Conservation (phyloP, 2,113 vertebrate species). For the Amblyopsis rosae region DNA sequence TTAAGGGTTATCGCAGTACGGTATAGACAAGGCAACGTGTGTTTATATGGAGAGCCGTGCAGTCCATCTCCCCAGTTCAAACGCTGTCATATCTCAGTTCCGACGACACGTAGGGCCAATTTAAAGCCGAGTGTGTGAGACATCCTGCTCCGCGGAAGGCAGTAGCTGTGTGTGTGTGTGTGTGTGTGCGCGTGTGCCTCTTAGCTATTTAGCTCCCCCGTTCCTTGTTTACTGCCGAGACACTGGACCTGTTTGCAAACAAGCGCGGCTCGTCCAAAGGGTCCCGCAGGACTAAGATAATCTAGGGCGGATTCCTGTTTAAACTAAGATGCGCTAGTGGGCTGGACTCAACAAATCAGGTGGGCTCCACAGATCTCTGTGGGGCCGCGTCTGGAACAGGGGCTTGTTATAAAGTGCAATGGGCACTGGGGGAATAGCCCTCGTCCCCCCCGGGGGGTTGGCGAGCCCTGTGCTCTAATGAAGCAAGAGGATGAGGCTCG, state of each 20-base stretch:
- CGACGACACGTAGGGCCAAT: no score
- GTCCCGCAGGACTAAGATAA: slow-evolving; percentile 54
- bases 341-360: slow-evolving; percentile 70
- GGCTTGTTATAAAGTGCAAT: slow-evolving; percentile 78
- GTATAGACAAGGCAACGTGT: no score
- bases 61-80: no score
- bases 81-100: no score
- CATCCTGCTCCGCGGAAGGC: no score
- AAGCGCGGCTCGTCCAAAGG: slow-evolving; percentile 26
- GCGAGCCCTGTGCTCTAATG: slow-evolving; percentile 74
- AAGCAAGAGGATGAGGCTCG: slow-evolving; percentile 73
- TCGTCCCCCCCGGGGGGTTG: slow-evolving; percentile 47
- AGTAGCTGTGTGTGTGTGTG: no score
- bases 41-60: no score
- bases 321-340: slow-evolving; percentile 61
- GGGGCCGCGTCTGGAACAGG: slow-evolving; percentile 59
- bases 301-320: slow-evolving; percentile 63
- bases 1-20: no score
- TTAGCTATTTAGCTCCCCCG: slow-evolving; percentile 18
- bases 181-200: no score
- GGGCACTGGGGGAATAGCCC: slow-evolving; percentile 66
- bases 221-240: slow-evolving; percentile 48
- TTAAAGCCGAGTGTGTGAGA: no score
- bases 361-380: slow-evolving; percentile 54
- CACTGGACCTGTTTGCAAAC: slow-evolving; percentile 57